Evolutionary conservation across 2,113 vertebrate species (phyloP).

Genomic region (Gopherus flavomarginatus): DNA sequence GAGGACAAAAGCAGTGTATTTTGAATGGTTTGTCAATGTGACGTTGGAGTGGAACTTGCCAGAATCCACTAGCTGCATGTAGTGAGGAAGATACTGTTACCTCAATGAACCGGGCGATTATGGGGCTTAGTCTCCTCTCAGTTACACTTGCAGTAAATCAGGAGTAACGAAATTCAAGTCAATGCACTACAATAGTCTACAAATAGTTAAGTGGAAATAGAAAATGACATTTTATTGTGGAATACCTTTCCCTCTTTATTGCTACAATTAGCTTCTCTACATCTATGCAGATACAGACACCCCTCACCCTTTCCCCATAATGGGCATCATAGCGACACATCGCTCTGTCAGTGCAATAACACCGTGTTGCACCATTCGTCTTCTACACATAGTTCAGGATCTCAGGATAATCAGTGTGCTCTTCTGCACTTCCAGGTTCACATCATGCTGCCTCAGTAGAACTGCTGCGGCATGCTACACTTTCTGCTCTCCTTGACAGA

Average conservation of each 20-base stretch:
- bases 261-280: not conserved
- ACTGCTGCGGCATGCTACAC: not conserved
- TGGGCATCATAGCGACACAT: not conserved
- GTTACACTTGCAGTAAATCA: not conserved
- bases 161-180: not conserved
- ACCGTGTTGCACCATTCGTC: conserved; percentile 16
- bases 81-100: not conserved
- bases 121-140: not conserved
- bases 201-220: not conserved
- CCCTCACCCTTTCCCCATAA: not conserved
- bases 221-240: not conserved
- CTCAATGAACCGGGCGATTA: not conserved
- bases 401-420: conserved; percentile 12
- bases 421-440: not conserved
- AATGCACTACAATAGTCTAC: not conserved
- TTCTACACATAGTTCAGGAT: not conserved
- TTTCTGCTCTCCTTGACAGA: not conserved
- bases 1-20: not conserved
- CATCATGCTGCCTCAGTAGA: not conserved
- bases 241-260: not conserved
- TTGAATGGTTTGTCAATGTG: not conserved
- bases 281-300: not conserved
- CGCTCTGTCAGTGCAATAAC: not conserved
- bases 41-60: not conserved
- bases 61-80: not conserved